Percentiles rank a stretch among this genome's conserved stretches.
Evolutionary conservation across 2,113 vertebrate genomes (phyloP).

Genomic region (Pipra filicauda): DNA sequence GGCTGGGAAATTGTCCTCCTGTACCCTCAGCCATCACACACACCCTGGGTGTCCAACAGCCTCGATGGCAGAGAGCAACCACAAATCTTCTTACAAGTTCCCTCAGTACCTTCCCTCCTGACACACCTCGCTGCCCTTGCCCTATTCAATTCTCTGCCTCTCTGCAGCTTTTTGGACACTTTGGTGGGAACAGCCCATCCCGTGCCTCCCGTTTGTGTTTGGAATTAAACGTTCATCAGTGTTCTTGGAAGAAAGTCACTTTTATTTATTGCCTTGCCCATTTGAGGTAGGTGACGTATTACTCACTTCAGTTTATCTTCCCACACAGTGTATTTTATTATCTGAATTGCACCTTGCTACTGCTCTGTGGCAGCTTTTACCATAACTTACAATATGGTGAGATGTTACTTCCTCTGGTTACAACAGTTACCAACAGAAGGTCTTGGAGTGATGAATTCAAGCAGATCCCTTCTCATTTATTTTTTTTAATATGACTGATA

Average conservation of each 20-base stretch:
- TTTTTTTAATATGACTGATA: not conserved
- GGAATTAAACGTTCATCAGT: not conserved
- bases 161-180: not conserved
- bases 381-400: not conserved
- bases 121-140: not conserved
- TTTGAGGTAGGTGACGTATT: not conserved
- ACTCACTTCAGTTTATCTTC: not conserved
- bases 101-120: not conserved
- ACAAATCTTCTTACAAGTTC: not conserved
- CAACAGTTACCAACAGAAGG: not conserved
- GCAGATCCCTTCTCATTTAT: not conserved
- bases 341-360: not conserved
- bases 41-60: not conserved
- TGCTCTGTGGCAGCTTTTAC: not conserved
- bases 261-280: not conserved
- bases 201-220: not conserved
- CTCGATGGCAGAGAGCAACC: not conserved
- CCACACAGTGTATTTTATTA: not conserved
- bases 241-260: not conserved
- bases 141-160: not conserved
- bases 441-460: not conserved
- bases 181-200: not conserved
- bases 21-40: not conserved
- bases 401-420: not conserved
- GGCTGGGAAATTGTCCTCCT: not conserved